These are phyloP conservation scores for Zaprionus ghesquierei DNA, from an alignment of 1,140 invertebrate genomes.

Conservation along the genomic window DNA sequence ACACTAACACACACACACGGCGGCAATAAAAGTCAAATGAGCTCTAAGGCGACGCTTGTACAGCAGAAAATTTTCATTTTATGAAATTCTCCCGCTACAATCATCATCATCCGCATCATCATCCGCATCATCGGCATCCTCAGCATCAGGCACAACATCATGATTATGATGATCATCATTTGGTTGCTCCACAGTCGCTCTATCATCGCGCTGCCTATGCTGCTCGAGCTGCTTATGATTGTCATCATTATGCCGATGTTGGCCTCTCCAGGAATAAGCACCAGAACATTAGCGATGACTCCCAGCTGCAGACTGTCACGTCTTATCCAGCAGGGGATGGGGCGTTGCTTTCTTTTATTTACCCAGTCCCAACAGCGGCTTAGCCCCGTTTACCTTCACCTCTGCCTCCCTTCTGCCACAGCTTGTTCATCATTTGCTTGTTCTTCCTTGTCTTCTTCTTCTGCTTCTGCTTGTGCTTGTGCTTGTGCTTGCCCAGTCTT, in stretches of 20 bases:
- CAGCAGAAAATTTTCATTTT: constrained; percentile 45
- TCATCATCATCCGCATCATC: constrained; percentile 12
- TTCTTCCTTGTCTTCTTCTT: neutral
- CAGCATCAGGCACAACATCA: constrained; percentile 1
- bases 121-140: neutral
- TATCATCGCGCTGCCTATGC: neutral
- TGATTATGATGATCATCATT: neutral
- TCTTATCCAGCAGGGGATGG: neutral
- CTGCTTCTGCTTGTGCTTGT: neutral
- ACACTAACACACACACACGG: neutral
- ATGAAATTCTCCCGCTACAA: constrained; percentile 30
- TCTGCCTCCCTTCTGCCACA: neutral
- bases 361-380: neutral
- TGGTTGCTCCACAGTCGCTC: neutral
- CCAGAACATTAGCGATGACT: constrained; percentile 4
- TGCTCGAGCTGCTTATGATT: neutral
- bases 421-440: constrained; percentile 1
- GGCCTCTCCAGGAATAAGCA: constrained; percentile 4
- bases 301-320: constrained; percentile 30
- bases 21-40: constrained; percentile 46
- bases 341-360: constrained; percentile 34
- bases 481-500: constrained; percentile 12
- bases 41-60: constrained; percentile 23
- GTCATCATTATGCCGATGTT: constrained; percentile 4
- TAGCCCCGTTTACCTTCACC: neutral